Percentiles rank a stretch among this genome's conserved stretches.
These are phyloP conservation scores for Augiades crinisus DNA, from an alignment of 2,888 invertebrate genomes.

Conservation along the genomic window DNA sequence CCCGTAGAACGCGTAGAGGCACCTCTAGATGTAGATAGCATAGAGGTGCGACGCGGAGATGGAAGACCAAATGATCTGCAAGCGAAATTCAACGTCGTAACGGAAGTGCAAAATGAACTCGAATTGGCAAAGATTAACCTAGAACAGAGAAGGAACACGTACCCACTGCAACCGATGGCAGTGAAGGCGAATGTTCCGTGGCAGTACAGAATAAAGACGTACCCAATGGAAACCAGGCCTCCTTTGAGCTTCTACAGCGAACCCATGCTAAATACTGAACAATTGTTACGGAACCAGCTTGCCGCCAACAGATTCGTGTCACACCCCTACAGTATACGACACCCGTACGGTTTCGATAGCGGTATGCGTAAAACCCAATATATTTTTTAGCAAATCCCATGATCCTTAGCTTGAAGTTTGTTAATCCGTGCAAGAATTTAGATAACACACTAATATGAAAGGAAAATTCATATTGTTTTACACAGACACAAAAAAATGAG, in stretches of 20 bases:
- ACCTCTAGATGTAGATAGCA: no score
- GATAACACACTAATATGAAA: constrained; percentile 19
- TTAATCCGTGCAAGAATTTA: no score
- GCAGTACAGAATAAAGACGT: constrained; percentile 54
- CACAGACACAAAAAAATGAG: not conserved
- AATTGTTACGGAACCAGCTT: constrained; percentile 59
- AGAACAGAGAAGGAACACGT: constrained; percentile 61
- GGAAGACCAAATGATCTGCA: constrained; percentile 27
- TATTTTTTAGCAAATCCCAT: no score
- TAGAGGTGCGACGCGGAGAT: no score
- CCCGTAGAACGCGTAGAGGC: not conserved
- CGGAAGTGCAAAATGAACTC: constrained; percentile 51
- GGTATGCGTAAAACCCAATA: no score
- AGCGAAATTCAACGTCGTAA: constrained; percentile 43
- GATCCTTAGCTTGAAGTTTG: no score
- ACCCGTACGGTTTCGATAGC: constrained; percentile 65
- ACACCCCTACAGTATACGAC: constrained; percentile 55
- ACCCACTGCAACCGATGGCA: constrained; percentile 63
- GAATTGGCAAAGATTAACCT: constrained; percentile 44
- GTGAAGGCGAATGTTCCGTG: constrained; percentile 55
- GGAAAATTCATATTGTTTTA: not conserved
- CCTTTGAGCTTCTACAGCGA: constrained; percentile 62
- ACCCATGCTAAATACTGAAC: constrained; percentile 55
- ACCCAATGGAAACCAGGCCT: constrained; percentile 38
- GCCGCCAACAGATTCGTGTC: constrained; percentile 56